Evolutionary conservation across 2,888 invertebrate genomes (phyloP), one percentile per base, ranked within the genome.

Genomic region (Timandra comae): DNA sequence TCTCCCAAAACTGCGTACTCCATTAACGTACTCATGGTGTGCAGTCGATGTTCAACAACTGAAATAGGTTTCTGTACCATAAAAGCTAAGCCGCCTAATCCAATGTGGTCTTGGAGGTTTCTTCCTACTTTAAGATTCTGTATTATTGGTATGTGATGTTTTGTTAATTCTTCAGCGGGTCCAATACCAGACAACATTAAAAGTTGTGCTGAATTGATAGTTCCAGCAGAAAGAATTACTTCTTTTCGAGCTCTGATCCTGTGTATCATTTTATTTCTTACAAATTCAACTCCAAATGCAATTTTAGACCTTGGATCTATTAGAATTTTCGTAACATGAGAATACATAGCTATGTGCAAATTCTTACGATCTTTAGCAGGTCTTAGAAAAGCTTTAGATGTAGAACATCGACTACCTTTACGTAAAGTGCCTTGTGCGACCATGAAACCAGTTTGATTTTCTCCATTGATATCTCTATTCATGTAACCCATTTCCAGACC

Each of bases 121-220:
- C 91, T 86, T 0, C 97, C 97, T 0, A 97, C 96, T 49, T 89
- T 89, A 1, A 95, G 76, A 62, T 96, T 93, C 61, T 93, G 91
- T 29, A 96, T 89, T 0, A 95, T 79, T 0, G 94, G 94, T 49
- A 96, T 95, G 30, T 90, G 87, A 49, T 91, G 90, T 51, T 91
- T 89, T n/a, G 86, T 76, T 35, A 95, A 61, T 53, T 95, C 91
- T 10, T 89, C 89, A 30, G 88, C 86, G 0, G 93, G 93, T 0
- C 95, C 95, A 7, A 98, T 88, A 0, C 98, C 99, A 5, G 96
- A 96, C 0, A 99, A 72, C 96, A 98, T 96, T 22, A 99, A 74
- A 2, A 99, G 62, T 64, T 99, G 98, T 0, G 99, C 96, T 0
- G 97, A 94, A 64, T 97, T 98, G 0, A 99, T 89, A 0, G 98